Evolutionary conservation across 1,140 invertebrate genomes (phyloP), one percentile per base, ranked within the genome.

Genomic region (Anastatus disparis): DNA sequence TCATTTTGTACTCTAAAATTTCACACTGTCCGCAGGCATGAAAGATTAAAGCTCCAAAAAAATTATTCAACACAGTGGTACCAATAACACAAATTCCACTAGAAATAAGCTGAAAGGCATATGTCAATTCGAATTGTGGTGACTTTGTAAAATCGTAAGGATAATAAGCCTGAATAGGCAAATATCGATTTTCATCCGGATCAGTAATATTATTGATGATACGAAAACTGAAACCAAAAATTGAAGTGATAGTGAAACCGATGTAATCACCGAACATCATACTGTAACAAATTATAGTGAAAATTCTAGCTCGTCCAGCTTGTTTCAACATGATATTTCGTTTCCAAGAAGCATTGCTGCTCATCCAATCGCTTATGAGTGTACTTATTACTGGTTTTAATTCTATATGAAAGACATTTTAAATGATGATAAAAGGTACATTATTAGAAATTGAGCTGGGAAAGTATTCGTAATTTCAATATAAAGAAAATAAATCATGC

Each of bases 141-240:
- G n/a, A 35, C 15, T 48, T 50, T 8, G 61, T 31, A 22, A 50
- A 63, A 22, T 63, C 61, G 44, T 50, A 63, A 8, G 61, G 61
- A 20, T 31, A 50, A 24, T 63, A 63, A 3, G 61, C 48, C 15
- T 63, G 61, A 15, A 50, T 27, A n/a, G 42, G 6, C n/a, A 50
- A 20, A 35, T 6, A 35, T 10, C 31, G 31, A n/a, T n/a, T n/a
- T 6, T 35, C 31, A 6, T 10, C 31, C 4, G 4, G 10, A 35
- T 63, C 61, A n/a, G 61, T 63, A n/a, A 63, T 63, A n/a, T 50
- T 50, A 15, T 2, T 9, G 10, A 63, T 63, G 13, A 63, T 29
- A 2, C 61, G 61, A 6, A 63, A 10, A 22, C 35, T 50, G 2
- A 63, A 17, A 13, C 46, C 46, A 15, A 63, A 24, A 3, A 50